Evolutionary conservation across 2,888 invertebrate genomes (phyloP).

Genomic region (Didymodactylos carnosus): DNA sequence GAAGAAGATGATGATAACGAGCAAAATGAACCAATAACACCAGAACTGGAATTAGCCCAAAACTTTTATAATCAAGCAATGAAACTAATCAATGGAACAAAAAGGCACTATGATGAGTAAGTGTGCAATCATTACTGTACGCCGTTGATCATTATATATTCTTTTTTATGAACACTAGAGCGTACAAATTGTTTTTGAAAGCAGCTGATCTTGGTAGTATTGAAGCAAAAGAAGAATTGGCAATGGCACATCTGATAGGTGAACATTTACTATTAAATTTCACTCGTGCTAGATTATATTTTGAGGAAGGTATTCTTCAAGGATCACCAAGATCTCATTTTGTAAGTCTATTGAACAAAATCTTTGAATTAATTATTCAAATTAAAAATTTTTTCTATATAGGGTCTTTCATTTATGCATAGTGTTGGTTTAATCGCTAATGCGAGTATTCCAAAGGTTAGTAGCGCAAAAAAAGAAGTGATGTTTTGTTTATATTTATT

Average conservation of each 20-base stretch:
- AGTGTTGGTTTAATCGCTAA: not conserved
- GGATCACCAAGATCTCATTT: not conserved
- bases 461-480: not conserved
- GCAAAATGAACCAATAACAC: not conserved
- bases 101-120: not conserved
- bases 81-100: not conserved
- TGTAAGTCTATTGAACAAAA: too few relatives aligned
- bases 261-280: constrained; percentile 56
- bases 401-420: not conserved
- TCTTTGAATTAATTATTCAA: not conserved
- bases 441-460: not conserved
- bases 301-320: constrained; percentile 40
- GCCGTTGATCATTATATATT: not conserved
- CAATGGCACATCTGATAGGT: constrained; percentile 70
- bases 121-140: not conserved
- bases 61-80: not conserved
- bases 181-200: constrained; percentile 53
- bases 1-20: not conserved
- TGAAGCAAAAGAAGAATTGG: constrained; percentile 60
- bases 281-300: constrained; percentile 51
- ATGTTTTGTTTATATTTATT: not conserved
- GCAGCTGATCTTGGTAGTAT: constrained; percentile 61
- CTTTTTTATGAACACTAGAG: constrained; percentile 32
- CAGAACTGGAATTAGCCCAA: not conserved
- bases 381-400: not conserved